These are phyloP conservation scores for Leuciscus idus DNA, from an alignment of 2,113 vertebrate species.

Conservation along the genomic window DNA sequence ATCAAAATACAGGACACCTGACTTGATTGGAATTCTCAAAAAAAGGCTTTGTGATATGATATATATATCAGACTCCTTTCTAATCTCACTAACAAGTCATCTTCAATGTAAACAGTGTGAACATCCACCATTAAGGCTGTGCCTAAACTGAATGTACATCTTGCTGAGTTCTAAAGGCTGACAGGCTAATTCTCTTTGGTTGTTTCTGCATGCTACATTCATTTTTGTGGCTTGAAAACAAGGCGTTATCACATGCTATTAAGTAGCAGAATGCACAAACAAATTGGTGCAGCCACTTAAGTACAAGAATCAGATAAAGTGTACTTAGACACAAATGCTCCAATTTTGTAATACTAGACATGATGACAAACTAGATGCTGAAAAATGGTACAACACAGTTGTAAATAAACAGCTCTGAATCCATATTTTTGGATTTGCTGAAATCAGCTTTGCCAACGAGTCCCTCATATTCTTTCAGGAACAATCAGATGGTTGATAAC, in stretches of 20 bases:
- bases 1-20: neutral
- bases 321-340: neutral
- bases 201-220: constrained; percentile 15
- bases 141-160: constrained; percentile 11
- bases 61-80: neutral
- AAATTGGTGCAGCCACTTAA: constrained; percentile 17
- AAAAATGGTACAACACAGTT: constrained; percentile 8
- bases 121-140: constrained; percentile 2
- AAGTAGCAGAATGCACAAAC: neutral
- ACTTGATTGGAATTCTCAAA: neutral
- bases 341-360: neutral
- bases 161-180: neutral
- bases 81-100: constrained; percentile 1
- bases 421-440: constrained; percentile 15
- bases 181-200: constrained; percentile 28
- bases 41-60: neutral
- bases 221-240: constrained; percentile 30
- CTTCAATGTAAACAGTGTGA: constrained; percentile 25
- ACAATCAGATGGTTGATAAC: constrained; percentile 11
- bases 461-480: neutral
- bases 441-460: neutral
- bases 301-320: constrained; percentile 1
- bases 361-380: constrained; percentile 12
- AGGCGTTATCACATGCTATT: constrained; percentile 4
- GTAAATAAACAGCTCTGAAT: constrained; percentile 28